Evolutionary conservation across 2,113 vertebrate species (phyloP).

Genomic region (Chaetodon trifascialis): DNA sequence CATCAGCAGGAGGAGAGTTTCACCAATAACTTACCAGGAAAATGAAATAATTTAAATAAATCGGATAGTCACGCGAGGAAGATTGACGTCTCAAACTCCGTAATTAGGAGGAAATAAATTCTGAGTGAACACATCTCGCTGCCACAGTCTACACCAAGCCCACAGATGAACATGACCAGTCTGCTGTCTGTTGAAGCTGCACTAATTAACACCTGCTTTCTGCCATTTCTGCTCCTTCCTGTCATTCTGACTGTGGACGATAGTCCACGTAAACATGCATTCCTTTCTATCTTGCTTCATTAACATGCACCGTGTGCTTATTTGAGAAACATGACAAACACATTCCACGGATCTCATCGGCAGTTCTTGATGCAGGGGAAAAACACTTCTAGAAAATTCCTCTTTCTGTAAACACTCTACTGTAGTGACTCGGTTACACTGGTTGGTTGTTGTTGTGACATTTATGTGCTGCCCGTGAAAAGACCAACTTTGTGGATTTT

Average conservation of each 20-base stretch:
- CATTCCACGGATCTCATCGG: conserved; percentile 53
- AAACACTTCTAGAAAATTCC: neutral
- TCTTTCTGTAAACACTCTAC: conserved; percentile 41
- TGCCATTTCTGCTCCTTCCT: conserved; percentile 11
- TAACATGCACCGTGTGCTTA: conserved; percentile 43
- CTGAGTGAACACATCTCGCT: conserved; percentile 8
- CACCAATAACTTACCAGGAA: conserved; percentile 29
- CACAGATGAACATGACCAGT: conserved; percentile 11
- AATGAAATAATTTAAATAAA: conserved; percentile 15
- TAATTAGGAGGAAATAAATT: conserved; percentile 23
- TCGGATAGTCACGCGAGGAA: neutral
- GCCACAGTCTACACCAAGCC: conserved; percentile 33
- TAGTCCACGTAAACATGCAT: conserved; percentile 39
- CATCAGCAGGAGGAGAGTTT: conserved; percentile 25
- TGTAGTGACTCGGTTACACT: conserved; percentile 42
- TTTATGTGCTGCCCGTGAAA: conserved; percentile 31
- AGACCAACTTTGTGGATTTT: conserved; percentile 36
- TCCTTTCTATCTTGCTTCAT: conserved; percentile 38
- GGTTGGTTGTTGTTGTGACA: conserved; percentile 26
- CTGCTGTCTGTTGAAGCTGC: conserved; percentile 41
- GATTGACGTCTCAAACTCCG: conserved; percentile 12
- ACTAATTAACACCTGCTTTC: conserved; percentile 27
- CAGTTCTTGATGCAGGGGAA: conserved; percentile 5
- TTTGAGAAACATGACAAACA: conserved; percentile 40
- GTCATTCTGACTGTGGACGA: conserved; percentile 37